Base-by-base conservation (phyloP, 2,797 vertebrate species). In the Danio tinwini region DNA sequence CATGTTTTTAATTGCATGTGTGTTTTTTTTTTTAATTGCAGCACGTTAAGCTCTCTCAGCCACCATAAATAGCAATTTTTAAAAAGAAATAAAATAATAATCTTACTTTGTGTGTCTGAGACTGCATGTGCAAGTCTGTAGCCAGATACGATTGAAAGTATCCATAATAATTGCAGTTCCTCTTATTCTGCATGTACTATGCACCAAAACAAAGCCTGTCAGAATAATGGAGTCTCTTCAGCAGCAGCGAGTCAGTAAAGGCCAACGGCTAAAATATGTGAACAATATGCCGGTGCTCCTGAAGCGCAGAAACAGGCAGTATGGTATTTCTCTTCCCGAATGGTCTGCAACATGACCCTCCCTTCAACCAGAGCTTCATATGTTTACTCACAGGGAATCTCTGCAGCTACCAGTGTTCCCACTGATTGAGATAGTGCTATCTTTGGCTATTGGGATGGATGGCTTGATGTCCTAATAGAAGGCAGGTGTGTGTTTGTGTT, bases 401-500 rank as follows among this genome's bases (percentile, higher is more conserved):
- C 42, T 85, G 63, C 37, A 39, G 82, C 78, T 82, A 84, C 86
- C 81, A 77, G 45, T 70, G 65, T 62, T 89, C 84, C 88, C 90
- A 89, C 92, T 93, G 93, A 94, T 92, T 90, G 90, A 93, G 90
- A 88, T 90, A 87, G 89, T 92, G 91, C 91, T 91, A 89, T 90
- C 90, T 89, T 89, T 88, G 71, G 81, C 78, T 85, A 88, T 85
- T 84, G 79, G 82, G 88, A 88, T 88, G 90, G 88, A 88, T 90
- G 85, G 85, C 82, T 88, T 55, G 76, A 86, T 82, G 73, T 78
- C 52, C 90, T 97, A 96, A 98, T 95, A 90, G 88, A 86, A 93
- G 92, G 91, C 97, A 98, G 96, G 95, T 96, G 96, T 90, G 86
- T 81, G 86, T 87, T 91, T 93, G 96, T 95, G 96, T 96, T 93